phyloP scores from a whole-genome alignment of 2,888 invertebrate genomes.

The Dolichomitus sp. region DNA sequence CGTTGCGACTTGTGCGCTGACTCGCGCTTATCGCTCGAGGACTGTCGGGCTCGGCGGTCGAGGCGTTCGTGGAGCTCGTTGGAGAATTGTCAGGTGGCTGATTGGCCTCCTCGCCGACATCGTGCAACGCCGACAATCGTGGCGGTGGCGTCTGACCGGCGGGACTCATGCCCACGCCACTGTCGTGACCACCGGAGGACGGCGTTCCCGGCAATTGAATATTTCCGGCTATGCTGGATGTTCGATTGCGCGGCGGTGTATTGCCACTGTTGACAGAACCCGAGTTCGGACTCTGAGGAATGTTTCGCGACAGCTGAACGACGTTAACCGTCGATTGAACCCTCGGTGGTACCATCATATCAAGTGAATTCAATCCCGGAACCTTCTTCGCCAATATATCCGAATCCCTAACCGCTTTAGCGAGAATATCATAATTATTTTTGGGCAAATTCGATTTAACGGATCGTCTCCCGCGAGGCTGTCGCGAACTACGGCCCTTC shows the following conservation, averaged over 20 bases:
- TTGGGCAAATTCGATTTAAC: conserved; percentile 75
- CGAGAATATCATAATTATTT: conserved; percentile 80
- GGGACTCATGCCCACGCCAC: conserved; percentile 85
- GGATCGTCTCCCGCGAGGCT: conserved; percentile 64
- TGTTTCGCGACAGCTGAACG: conserved; percentile 87
- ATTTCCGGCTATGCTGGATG: conserved; percentile 78
- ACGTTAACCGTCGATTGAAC: conserved; percentile 88
- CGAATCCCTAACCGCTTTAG: conserved; percentile 80
- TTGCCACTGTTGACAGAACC: conserved; percentile 81
- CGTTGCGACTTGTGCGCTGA: conserved; percentile 74
- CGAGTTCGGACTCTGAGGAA: conserved; percentile 83
- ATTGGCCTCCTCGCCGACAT: conserved; percentile 83
- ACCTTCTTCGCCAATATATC: conserved; percentile 86
- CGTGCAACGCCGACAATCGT: conserved; percentile 81
- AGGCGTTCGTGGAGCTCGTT: conserved; percentile 76
- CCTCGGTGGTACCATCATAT: conserved; percentile 88
- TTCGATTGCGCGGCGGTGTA: conserved; percentile 82
- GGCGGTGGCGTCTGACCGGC: conserved; percentile 84
- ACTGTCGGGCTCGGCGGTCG: conserved; percentile 77
- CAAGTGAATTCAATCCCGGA: conserved; percentile 88
- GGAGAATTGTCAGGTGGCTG: conserved; percentile 82
- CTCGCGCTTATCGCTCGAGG: conserved; percentile 70
- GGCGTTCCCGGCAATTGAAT: conserved; percentile 83
- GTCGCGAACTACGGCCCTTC: conserved; percentile 25
- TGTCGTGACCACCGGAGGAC: conserved; percentile 84